Percentiles rank a stretch among this genome's conserved stretches.
These are phyloP conservation scores for Anaspis maculata DNA, from an alignment of 2,888 invertebrate genomes.

Conservation along the genomic window DNA sequence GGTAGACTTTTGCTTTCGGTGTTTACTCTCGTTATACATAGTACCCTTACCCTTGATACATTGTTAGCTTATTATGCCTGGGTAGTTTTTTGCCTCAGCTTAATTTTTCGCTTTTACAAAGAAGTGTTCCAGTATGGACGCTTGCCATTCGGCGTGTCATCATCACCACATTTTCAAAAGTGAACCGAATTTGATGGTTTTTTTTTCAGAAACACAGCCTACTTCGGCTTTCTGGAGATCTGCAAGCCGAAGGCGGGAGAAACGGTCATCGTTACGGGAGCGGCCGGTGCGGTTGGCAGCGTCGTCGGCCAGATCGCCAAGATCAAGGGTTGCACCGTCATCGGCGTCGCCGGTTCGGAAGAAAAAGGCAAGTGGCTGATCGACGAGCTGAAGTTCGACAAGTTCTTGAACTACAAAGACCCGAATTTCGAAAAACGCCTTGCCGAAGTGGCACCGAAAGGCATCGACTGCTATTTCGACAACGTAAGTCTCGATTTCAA, in stretches of 20 bases:
- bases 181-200: conserved; percentile 1
- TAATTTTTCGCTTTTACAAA: too few relatives aligned
- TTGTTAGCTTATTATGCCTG: conserved; percentile 1
- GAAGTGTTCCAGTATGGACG: too few relatives aligned
- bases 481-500: conserved; percentile 57
- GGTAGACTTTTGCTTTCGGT: too few relatives aligned
- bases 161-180: too few relatives aligned
- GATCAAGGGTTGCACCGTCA: conserved; percentile 57
- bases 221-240: conserved; percentile 62
- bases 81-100: too few relatives aligned
- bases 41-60: too few relatives aligned
- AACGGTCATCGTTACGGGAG: conserved; percentile 62
- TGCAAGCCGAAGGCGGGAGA: conserved; percentile 63
- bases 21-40: too few relatives aligned
- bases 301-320: conserved; percentile 72
- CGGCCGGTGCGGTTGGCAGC: conserved; percentile 70
- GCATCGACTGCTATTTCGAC: conserved; percentile 67
- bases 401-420: conserved; percentile 63
- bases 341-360: conserved; percentile 62
- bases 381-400: conserved; percentile 56
- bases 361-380: conserved; percentile 59
- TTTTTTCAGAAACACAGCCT: conserved; percentile 56
- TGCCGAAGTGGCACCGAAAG: conserved; percentile 53
- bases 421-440: conserved; percentile 46
- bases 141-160: too few relatives aligned